phyloP scores from a whole-genome alignment of 2,797 vertebrate species.

The Gymnodraco acuticeps region DNA sequence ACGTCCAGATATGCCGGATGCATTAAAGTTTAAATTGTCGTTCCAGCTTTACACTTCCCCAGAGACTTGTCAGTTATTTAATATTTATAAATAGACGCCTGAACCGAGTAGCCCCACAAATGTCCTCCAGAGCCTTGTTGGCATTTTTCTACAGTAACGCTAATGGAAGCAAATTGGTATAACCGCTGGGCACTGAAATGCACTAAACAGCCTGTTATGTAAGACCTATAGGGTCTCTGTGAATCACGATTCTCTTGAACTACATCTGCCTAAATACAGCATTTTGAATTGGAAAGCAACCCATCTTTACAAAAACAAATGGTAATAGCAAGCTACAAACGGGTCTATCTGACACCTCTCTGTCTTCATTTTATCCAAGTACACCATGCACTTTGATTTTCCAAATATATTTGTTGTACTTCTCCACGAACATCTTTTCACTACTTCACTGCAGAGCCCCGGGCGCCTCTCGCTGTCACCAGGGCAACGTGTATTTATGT shows the following conservation, averaged over 20 bases:
- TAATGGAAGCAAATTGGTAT: conserved; percentile 51
- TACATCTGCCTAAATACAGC: not conserved
- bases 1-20: conserved; percentile 29
- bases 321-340: not conserved
- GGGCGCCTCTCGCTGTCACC: conserved; percentile 26
- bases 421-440: conserved; percentile 8
- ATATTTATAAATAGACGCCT: conserved; percentile 63
- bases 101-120: conserved; percentile 37
- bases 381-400: conserved; percentile 8
- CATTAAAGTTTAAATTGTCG: conserved; percentile 46
- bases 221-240: conserved; percentile 4
- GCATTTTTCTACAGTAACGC: conserved; percentile 17
- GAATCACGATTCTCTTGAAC: not conserved
- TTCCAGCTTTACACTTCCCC: conserved; percentile 42
- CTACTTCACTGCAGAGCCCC: not conserved
- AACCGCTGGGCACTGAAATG: not conserved
- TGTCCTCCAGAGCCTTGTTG: conserved; percentile 52
- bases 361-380: not conserved
- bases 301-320: not conserved
- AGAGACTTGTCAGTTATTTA: conserved; percentile 53
- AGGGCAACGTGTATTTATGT: conserved; percentile 55
- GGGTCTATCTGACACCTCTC: not conserved
- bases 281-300: not conserved
- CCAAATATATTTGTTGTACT: not conserved
- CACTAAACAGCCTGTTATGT: conserved; percentile 35